Evolutionary conservation across 2,797 vertebrate genomes (phyloP).

Genomic region (Tenualosa thibaudeaui): DNA sequence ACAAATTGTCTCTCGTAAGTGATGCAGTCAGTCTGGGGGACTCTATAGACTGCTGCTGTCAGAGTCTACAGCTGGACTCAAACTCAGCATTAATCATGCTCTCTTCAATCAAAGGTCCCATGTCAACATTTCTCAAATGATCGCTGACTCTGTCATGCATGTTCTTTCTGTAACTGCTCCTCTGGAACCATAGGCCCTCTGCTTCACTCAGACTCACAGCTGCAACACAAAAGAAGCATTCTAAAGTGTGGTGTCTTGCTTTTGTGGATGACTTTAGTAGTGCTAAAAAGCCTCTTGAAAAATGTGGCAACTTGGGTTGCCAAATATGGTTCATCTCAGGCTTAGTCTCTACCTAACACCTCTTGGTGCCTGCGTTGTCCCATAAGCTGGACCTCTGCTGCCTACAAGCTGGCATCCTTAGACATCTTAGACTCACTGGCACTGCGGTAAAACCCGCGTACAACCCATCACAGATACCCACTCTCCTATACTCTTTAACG

Average conservation of each 20-base stretch:
- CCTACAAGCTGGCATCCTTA: not conserved
- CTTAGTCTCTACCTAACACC: not conserved
- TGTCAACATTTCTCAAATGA: slow-evolving; percentile 8
- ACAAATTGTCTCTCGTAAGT: slow-evolving; percentile 21
- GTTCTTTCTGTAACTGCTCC: not conserved
- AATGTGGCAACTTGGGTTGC: not conserved
- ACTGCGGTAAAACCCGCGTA: not conserved
- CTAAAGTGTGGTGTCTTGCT: not conserved
- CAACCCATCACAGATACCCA: not conserved
- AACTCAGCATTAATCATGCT: slow-evolving; percentile 14
- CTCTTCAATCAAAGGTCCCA: slow-evolving; percentile 21
- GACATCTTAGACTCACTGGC: not conserved
- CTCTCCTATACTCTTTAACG: not conserved
- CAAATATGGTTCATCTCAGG: not conserved
- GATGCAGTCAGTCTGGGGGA: slow-evolving; percentile 6
- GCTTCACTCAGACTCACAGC: not conserved
- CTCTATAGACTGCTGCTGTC: slow-evolving; percentile 15
- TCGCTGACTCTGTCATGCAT: not conserved
- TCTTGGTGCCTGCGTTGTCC: not conserved
- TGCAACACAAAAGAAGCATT: not conserved
- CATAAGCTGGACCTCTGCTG: not conserved
- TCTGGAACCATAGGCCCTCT: not conserved
- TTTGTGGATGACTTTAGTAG: not conserved
- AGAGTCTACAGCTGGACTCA: not conserved
- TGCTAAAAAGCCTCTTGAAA: not conserved